phyloP scores from a whole-genome alignment of 2,113 vertebrate genomes.

The Terrapene triunguis region DNA sequence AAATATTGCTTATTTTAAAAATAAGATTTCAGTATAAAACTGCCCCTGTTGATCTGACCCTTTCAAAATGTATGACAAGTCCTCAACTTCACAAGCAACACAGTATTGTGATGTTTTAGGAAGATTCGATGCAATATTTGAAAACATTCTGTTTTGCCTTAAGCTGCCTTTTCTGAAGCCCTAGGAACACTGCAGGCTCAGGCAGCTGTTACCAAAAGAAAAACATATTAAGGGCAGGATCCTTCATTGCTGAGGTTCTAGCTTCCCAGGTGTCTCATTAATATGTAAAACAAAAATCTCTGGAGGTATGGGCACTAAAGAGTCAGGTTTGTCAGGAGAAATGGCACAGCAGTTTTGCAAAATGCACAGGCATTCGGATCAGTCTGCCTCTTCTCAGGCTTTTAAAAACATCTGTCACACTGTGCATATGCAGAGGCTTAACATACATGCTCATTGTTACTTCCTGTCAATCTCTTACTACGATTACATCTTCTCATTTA shows the following conservation, averaged over 20 bases:
- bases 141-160: neutral
- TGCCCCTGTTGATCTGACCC: neutral
- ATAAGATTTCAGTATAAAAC: neutral
- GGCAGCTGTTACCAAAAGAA: neutral
- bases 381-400: neutral
- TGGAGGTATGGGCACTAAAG: neutral
- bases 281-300: neutral
- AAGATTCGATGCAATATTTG: neutral
- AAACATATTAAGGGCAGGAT: neutral
- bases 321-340: neutral
- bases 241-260: fast-evolving
- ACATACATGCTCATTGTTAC: fast-evolving
- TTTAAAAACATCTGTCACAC: neutral
- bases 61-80: neutral
- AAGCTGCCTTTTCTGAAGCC: neutral
- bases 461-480: neutral
- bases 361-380: fast-evolving
- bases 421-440: neutral
- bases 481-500: neutral
- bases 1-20: neutral
- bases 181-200: neutral
- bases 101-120: neutral
- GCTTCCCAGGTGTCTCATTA: neutral
- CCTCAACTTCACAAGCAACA: neutral
- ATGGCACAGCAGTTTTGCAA: neutral